A percentile compares a stretch with the other conserved stretches of the same genome.
These are phyloP conservation scores for Gavialis gangeticus DNA, from an alignment of 2,113 vertebrate species.

Conservation along the genomic window DNA sequence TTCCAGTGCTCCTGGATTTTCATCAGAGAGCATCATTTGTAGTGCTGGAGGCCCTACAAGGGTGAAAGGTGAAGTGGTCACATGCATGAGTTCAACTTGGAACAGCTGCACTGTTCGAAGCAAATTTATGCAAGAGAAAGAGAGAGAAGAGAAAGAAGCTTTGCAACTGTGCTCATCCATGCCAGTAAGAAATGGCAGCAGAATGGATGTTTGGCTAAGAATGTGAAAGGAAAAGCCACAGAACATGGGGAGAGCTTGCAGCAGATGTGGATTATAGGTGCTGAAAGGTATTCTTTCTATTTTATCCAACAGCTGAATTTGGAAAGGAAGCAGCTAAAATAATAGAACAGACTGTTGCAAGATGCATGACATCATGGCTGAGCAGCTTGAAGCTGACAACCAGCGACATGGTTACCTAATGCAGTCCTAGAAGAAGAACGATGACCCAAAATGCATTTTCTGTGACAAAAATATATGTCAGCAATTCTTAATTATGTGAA, in stretches of 20 bases:
- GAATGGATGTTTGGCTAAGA: neutral
- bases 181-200: neutral
- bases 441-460: neutral
- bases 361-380: neutral
- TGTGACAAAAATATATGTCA: fast-evolving
- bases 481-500: neutral
- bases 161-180: neutral
- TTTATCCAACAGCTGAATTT: too few relatives aligned
- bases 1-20: neutral
- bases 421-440: neutral
- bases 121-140: neutral
- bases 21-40: neutral
- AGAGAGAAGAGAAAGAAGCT: neutral
- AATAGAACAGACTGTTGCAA: neutral
- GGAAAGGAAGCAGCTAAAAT: neutral
- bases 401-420: neutral
- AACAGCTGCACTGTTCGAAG: neutral
- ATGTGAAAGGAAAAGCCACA: neutral
- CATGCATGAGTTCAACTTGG: neutral
- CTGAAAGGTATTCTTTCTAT: too few relatives aligned
- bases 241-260: neutral
- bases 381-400: neutral
- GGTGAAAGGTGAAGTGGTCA: neutral
- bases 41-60: neutral
- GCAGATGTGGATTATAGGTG: too few relatives aligned